These are phyloP conservation scores for Glaucopsyche alexis DNA, from an alignment of 2,888 invertebrate genomes.

Conservation along the genomic window DNA sequence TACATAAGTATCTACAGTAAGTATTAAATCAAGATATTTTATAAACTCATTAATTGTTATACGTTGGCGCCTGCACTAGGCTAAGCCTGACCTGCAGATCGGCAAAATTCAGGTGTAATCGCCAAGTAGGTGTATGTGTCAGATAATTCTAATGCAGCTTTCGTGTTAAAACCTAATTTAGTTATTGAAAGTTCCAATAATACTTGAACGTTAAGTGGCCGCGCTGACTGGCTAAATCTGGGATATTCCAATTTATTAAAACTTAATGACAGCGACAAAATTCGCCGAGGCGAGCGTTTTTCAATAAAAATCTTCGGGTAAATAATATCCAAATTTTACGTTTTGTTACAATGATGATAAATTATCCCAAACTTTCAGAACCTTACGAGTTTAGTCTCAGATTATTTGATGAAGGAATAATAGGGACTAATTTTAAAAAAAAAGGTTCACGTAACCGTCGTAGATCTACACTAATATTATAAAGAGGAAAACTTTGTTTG, in stretches of 20 bases:
- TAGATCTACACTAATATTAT: too few species aligned
- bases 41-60: too few species aligned
- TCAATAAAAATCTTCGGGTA: background rate
- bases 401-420: background rate
- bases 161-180: background rate
- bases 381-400: background rate
- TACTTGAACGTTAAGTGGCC: background rate
- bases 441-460: background rate
- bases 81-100: too few species aligned
- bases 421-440: background rate
- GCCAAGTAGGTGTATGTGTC: too few species aligned
- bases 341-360: background rate
- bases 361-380: slow-evolving; percentile 12
- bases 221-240: slow-evolving; percentile 4
- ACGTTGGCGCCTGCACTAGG: too few species aligned
- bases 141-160: background rate
- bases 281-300: slow-evolving; percentile 4
- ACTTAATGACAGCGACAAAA: slow-evolving; percentile 18
- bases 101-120: too few species aligned
- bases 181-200: slow-evolving; percentile 6
- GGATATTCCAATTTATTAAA: slow-evolving; percentile 20
- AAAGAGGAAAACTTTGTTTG: too few species aligned
- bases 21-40: too few species aligned
- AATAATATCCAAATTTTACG: slow-evolving; percentile 14
- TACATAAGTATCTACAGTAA: too few species aligned